These are phyloP conservation scores for Apteryx owenii DNA, from an alignment of 2,113 vertebrate species.

Conservation along the genomic window DNA sequence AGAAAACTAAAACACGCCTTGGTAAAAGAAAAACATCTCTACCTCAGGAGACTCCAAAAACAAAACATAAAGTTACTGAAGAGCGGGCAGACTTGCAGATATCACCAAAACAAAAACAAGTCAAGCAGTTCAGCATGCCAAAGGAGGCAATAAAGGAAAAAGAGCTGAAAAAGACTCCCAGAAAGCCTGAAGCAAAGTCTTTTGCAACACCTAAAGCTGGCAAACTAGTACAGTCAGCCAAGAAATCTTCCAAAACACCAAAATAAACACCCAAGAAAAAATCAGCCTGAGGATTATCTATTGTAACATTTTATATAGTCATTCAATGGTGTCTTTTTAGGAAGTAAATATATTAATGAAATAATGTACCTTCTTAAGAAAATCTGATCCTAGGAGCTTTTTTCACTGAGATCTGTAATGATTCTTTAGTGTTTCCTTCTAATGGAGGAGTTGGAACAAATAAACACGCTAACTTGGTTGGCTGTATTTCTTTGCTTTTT, in stretches of 20 bases:
- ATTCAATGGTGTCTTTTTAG: background rate
- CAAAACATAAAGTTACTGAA: background rate
- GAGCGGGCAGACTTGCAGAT: background rate
- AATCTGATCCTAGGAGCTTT: background rate
- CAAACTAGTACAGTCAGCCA: slow-evolving; percentile 33
- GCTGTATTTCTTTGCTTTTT: background rate
- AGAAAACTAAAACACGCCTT: background rate
- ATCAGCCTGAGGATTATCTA: background rate
- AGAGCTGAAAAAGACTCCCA: slow-evolving; percentile 56
- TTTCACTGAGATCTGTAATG: background rate
- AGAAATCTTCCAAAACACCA: slow-evolving; percentile 10
- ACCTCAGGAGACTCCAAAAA: background rate
- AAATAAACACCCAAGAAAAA: slow-evolving; percentile 45
- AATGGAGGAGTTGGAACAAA: background rate
- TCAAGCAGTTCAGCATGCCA: background rate
- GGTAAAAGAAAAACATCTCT: slow-evolving; percentile 29
- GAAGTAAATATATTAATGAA: background rate
- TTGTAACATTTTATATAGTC: background rate
- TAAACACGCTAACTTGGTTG: background rate
- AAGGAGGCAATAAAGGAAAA: slow-evolving; percentile 46
- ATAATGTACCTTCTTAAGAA: background rate
- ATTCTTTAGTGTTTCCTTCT: background rate
- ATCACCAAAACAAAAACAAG: background rate
- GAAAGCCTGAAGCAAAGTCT: slow-evolving; percentile 63
- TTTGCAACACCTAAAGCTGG: slow-evolving; percentile 34